These are phyloP conservation scores for Psephotus haematonotus DNA, from an alignment of 2,113 vertebrate species.

Conservation along the genomic window DNA sequence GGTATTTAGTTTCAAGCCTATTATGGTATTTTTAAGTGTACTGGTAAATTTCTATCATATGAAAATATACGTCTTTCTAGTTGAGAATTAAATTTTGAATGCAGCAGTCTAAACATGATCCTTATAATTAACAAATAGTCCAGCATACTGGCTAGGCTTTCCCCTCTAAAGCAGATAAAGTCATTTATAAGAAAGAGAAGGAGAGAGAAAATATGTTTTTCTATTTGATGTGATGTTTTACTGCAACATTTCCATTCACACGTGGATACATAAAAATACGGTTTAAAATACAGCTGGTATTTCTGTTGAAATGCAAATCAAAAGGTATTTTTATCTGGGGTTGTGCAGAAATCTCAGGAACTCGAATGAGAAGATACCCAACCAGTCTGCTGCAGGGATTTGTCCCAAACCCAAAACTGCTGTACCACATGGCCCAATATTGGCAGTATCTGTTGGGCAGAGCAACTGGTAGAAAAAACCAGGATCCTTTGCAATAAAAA, in stretches of 20 bases:
- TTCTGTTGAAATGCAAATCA: neutral
- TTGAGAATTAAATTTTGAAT: slow-evolving; percentile 11
- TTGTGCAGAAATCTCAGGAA: neutral
- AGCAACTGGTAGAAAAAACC: neutral
- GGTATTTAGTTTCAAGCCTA: neutral
- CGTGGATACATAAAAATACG: neutral
- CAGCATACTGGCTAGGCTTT: slow-evolving; percentile 9
- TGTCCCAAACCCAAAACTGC: neutral
- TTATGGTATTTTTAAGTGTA: neutral
- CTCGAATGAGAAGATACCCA: neutral
- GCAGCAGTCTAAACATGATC: neutral
- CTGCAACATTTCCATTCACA: neutral
- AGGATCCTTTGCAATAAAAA: neutral
- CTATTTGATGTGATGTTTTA: neutral
- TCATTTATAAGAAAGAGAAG: neutral
- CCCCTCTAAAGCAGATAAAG: slow-evolving; percentile 1
- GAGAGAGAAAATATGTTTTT: neutral
- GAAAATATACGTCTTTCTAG: neutral
- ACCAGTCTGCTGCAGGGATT: neutral
- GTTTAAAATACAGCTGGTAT: neutral
- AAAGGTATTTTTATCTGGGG: neutral
- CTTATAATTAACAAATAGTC: slow-evolving; percentile 14
- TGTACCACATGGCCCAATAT: neutral
- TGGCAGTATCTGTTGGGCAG: neutral
- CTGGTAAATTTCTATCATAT: neutral